Conservation (phyloP, 2,888 invertebrate genomes). For the Phanerotoma sp. region DNA sequence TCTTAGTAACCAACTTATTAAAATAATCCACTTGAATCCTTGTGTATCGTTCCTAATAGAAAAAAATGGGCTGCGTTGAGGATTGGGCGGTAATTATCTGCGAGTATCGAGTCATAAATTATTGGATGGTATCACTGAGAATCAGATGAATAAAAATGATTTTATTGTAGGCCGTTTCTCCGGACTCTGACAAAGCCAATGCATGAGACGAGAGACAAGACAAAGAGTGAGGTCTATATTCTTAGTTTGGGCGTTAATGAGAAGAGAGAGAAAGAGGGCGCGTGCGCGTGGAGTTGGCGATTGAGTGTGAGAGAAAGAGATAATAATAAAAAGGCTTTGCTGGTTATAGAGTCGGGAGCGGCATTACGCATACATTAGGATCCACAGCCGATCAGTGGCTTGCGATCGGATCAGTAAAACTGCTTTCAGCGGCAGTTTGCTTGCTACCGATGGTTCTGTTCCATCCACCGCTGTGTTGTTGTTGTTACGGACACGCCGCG, state of each 20-base stretch:
- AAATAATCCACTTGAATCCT: no score
- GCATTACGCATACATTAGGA: constrained; percentile 56
- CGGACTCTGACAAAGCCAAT: no score
- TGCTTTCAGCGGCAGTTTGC: background rate
- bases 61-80: no score
- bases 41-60: no score
- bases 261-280: constrained; percentile 39
- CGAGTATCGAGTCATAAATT: background rate
- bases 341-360: constrained; percentile 33
- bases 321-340: constrained; percentile 1
- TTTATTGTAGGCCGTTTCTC: constrained; percentile 8
- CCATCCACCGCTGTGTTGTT: constrained; percentile 25
- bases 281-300: background rate
- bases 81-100: background rate
- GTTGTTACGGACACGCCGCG: constrained; percentile 24
- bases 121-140: background rate
- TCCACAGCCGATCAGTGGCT: constrained; percentile 46
- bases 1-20: no score
- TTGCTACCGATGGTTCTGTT: constrained; percentile 27
- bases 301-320: constrained; percentile 8
- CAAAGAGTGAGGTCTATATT: constrained; percentile 52
- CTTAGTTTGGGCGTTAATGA: constrained; percentile 53
- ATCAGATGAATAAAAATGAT: constrained; percentile 8
- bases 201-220: constrained; percentile 40
- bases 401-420: constrained; percentile 45